Evolutionary conservation across 2,888 invertebrate species (phyloP), one percentile per base, ranked within the genome.

Genomic region (Tetrapedia diversipes): DNA sequence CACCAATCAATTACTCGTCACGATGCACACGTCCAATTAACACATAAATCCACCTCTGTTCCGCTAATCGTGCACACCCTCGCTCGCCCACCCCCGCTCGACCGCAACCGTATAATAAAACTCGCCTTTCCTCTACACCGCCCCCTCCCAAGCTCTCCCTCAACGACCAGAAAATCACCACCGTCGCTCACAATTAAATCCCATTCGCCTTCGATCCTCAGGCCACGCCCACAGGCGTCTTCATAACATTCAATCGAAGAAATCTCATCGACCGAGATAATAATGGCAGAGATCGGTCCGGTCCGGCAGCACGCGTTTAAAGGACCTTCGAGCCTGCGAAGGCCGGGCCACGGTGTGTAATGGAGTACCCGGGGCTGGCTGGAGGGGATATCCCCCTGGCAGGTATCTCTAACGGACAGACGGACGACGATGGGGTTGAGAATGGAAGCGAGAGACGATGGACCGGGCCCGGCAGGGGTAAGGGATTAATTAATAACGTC

Each of bases 401-500:
- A 85, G 84, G 86, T 84, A 84, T 85, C 84, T 85, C 81, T 67
- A 59, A 76, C 81, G 86, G 81, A 78, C 84, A 84, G 84, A 86
- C 83, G 81, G 77, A 77, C 83, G 83, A 83, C 83, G 85, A 84
- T 78, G 83, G 86, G 83, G 80, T 81, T 86, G 86, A 85, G 84
- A 85, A 85, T 86, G 81, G 86, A 85, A 80, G 84, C 80, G 82
- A 79, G 85, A 85, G 84, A 85, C 83, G 84, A 84, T 85, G 85
- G 85, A 80, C 80, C 85, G 77, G 79, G n/a, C n/a, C 73, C 60
- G 66, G 67, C 64, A 49, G 67, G 70, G 75, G 78, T 84, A 73
- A 85, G 86, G 85, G 89, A 89, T 89, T 89, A 90, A 89, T 90
- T 90, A 90, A 89, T 90, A 90, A 89, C 89, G 87, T 80, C 84